Conservation (phyloP, 2,113 vertebrate genomes). For the Micronycteris hirsuta region DNA sequence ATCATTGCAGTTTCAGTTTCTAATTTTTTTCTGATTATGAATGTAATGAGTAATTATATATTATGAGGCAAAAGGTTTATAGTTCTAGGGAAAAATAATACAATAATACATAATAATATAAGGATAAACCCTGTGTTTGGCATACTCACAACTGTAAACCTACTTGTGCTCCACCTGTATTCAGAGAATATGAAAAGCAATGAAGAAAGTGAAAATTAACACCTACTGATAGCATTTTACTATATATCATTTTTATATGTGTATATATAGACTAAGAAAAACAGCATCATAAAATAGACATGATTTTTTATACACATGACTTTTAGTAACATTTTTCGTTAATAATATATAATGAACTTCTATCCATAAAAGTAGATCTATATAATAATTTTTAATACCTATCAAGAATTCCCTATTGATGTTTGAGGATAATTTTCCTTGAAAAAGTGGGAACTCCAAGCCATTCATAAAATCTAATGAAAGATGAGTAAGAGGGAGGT, state of each 20-base stretch:
- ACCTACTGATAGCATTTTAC: neutral
- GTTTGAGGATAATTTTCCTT: conserved; percentile 10
- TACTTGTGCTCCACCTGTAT: neutral
- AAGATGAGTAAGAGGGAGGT: neutral
- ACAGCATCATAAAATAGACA: neutral
- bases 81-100: neutral
- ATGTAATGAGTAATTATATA: neutral
- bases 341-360: neutral
- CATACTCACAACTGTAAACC: neutral
- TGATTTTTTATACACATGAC: neutral
- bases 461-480: neutral
- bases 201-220: neutral
- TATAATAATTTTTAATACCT: neutral
- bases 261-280: conserved; percentile 17
- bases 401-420: neutral
- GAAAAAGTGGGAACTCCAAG: neutral
- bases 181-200: neutral
- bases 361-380: neutral
- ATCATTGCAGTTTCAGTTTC: neutral
- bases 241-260: neutral
- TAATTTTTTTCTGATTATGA: neutral
- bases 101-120: neutral
- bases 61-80: neutral
- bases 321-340: conserved; percentile 25
- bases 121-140: neutral